Percentiles rank a stretch among this genome's conserved stretches.
These are phyloP conservation scores for Calliphora vomitoria DNA, from an alignment of 2,888 invertebrate species.

Conservation along the genomic window DNA sequence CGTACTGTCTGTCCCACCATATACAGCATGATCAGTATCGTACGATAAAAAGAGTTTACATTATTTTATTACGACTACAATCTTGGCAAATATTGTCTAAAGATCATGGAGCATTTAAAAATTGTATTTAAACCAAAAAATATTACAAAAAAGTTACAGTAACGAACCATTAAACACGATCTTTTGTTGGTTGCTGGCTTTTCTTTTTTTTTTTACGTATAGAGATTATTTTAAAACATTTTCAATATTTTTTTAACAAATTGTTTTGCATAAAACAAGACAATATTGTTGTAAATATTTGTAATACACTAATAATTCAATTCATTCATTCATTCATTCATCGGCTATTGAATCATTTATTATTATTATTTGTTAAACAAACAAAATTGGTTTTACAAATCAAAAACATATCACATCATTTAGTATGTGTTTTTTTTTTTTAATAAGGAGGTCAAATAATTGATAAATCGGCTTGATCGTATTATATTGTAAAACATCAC, in stretches of 20 bases:
- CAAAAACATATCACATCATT: background rate
- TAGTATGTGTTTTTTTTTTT: background rate
- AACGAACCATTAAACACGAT: conserved; percentile 59
- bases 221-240: background rate
- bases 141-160: conserved; percentile 5
- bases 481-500: background rate
- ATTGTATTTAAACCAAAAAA: background rate
- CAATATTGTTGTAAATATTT: conserved; percentile 32
- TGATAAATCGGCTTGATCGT: background rate
- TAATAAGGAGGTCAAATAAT: background rate
- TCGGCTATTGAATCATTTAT: background rate
- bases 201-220: background rate
- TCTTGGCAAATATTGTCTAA: background rate
- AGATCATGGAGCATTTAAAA: conserved; percentile 41
- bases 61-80: conserved; percentile 21
- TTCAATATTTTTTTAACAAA: conserved; percentile 24
- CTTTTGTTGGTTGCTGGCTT: conserved; percentile 14
- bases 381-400: conserved; percentile 2
- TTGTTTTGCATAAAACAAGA: conserved; percentile 39
- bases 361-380: conserved; percentile 8
- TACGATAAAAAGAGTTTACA: background rate
- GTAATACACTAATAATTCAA: conserved; percentile 3
- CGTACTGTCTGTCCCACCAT: background rate
- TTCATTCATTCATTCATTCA: conserved; percentile 7
- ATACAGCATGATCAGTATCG: conserved; percentile 37